phyloP scores from a whole-genome alignment of 1,140 invertebrate species.

The Brachionus rubens region DNA sequence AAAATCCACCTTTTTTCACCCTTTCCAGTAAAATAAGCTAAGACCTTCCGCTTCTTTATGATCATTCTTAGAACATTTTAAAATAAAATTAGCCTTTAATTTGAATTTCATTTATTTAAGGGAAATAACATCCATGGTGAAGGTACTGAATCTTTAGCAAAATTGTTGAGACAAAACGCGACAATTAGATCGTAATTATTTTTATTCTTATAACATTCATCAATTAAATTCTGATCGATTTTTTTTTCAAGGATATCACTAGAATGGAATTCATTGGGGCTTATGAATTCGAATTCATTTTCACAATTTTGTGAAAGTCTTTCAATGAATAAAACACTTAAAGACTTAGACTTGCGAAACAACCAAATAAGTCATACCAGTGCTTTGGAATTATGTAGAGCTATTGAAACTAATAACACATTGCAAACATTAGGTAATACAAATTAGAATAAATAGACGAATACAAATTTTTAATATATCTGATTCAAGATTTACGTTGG shows the following conservation, averaged over 20 bases:
- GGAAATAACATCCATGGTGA: conserved; percentile 58
- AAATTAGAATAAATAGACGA: conserved; percentile 5
- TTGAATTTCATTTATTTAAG: conserved; percentile 49
- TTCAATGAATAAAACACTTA: conserved; percentile 52
- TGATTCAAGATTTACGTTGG: conserved; percentile 57
- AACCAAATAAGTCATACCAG: conserved; percentile 60
- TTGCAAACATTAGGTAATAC: conserved; percentile 56
- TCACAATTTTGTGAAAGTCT: conserved; percentile 58
- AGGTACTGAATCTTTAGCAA: conserved; percentile 54
- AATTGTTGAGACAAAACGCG: conserved; percentile 55
- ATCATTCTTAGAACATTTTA: too few relatives aligned
- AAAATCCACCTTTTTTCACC: too few relatives aligned
- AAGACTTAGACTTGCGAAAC: conserved; percentile 58
- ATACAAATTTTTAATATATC: too few relatives aligned
- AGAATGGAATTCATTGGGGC: conserved; percentile 59
- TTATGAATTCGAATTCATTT: conserved; percentile 57
- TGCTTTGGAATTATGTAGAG: conserved; percentile 53
- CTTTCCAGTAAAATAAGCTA: too few relatives aligned
- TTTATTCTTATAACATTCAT: neutral
- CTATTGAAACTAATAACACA: conserved; percentile 55
- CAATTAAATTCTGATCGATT: neutral
- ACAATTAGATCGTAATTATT: conserved; percentile 52
- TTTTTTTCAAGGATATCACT: conserved; percentile 52
- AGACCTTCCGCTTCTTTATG: too few relatives aligned
- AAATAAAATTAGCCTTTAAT: conserved; percentile 21